A percentile compares a stretch with the other conserved stretches of the same genome.
These are phyloP conservation scores for Dendrolimus houi DNA, from an alignment of 2,888 invertebrate genomes.

Conservation along the genomic window DNA sequence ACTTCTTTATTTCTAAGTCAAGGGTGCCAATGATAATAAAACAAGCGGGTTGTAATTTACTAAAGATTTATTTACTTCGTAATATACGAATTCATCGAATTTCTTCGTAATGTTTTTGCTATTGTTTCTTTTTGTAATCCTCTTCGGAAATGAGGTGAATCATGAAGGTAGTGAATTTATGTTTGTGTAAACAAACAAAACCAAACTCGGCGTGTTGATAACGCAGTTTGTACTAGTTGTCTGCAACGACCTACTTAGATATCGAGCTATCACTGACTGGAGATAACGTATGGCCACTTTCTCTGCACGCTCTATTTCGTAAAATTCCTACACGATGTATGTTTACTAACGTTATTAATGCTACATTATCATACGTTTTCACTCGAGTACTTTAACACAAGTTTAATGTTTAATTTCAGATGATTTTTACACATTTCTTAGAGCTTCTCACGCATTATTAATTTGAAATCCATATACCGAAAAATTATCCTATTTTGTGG, in stretches of 20 bases:
- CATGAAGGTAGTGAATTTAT: constrained; percentile 22
- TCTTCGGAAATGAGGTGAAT: constrained; percentile 5
- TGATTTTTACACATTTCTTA: too few species aligned
- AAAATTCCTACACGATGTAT: constrained; percentile 20
- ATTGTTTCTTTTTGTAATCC: constrained; percentile 1
- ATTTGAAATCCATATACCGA: too few species aligned
- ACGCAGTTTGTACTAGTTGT: constrained; percentile 48
- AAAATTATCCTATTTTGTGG: too few species aligned
- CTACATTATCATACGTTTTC: not conserved
- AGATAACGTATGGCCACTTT: constrained; percentile 53
- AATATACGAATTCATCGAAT: too few species aligned
- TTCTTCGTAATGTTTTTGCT: constrained; percentile 8
- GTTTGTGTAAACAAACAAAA: constrained; percentile 24
- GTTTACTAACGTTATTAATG: constrained; percentile 16
- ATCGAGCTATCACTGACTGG: constrained; percentile 46
- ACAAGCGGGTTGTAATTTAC: too few species aligned
- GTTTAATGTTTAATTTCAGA: too few species aligned
- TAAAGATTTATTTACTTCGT: too few species aligned
- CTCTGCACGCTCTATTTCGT: constrained; percentile 46
- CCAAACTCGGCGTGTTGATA: constrained; percentile 33
- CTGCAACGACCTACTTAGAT: constrained; percentile 64
- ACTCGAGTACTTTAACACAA: constrained; percentile 1
- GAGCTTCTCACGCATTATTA: too few species aligned
- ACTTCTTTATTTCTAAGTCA: too few species aligned
- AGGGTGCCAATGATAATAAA: too few species aligned